Percentiles rank a stretch among this genome's conserved stretches.
Evolutionary conservation across 23 tunicate genomes (phyloP).

Genomic region (Trididemnum miniatum): DNA sequence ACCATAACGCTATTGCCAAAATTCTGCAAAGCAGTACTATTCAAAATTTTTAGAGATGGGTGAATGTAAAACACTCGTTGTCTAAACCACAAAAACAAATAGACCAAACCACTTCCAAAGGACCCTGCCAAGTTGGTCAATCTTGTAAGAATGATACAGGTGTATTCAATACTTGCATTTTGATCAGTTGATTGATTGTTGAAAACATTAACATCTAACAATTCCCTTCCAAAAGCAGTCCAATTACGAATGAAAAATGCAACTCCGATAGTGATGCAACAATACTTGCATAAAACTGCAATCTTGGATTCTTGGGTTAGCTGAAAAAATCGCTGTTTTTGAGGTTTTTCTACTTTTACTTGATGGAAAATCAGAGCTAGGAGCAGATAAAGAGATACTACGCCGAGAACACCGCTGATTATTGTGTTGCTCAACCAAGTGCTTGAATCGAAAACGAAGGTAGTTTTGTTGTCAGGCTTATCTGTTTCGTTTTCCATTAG

Average conservation of each 20-base stretch:
- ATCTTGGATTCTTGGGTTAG: not conserved
- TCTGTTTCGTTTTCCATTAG: too few species aligned
- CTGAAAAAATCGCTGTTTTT: not conserved
- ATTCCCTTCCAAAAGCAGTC: not conserved
- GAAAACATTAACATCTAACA: too few species aligned
- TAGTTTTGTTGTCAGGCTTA: too few species aligned
- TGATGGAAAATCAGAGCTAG: not conserved
- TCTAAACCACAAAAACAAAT: conserved; percentile 74
- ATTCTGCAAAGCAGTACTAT: conserved; percentile 29
- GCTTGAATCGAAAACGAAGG: too few species aligned
- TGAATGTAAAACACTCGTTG: conserved; percentile 64
- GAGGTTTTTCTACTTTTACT: not conserved
- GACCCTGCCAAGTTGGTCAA: not conserved
- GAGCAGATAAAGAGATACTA: not conserved
- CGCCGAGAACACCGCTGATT: not conserved
- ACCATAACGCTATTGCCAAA: conserved; percentile 28
- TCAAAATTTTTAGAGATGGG: conserved; percentile 38
- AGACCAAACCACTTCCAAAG: conserved; percentile 10
- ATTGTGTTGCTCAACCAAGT: not conserved
- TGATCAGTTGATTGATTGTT: too few species aligned
- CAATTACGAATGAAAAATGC: not conserved
- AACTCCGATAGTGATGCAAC: not conserved
- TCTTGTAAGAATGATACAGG: not conserved
- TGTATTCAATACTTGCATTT: too few species aligned
- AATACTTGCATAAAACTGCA: not conserved